A percentile compares a stretch with the other conserved stretches of the same genome.
Evolutionary conservation across 2,888 invertebrate genomes (phyloP).

Genomic region (Polymixis lichenea): DNA sequence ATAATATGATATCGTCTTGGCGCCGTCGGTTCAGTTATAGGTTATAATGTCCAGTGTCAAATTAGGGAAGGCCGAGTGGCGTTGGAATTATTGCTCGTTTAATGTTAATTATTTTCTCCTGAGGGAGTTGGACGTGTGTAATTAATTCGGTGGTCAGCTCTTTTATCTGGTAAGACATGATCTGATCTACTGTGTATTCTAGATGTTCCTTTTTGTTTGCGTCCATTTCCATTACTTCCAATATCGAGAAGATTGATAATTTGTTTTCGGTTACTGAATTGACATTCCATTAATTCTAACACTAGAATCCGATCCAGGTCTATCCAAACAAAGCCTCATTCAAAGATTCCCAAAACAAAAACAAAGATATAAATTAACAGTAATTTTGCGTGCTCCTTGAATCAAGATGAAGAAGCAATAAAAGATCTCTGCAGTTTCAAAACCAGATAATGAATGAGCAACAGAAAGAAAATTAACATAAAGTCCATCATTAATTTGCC

Average conservation of each 20-base stretch:
- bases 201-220: conserved; percentile 7
- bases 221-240: background rate
- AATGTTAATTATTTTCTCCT: conserved; percentile 71
- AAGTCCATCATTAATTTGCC: conserved; percentile 71
- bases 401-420: conserved; percentile 52
- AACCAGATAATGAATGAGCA: conserved; percentile 59
- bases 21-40: conserved; percentile 82
- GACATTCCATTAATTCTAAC: conserved; percentile 23
- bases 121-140: conserved; percentile 64
- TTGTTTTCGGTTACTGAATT: conserved; percentile 10
- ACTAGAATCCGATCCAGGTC: background rate
- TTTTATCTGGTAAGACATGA: conserved; percentile 53
- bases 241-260: conserved; percentile 10
- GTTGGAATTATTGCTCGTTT: conserved; percentile 73
- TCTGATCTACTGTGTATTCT: conserved; percentile 32
- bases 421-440: conserved; percentile 56
- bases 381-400: conserved; percentile 45
- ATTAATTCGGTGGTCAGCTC: conserved; percentile 59
- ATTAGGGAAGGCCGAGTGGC: conserved; percentile 70
- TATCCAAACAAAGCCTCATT: conserved; percentile 22
- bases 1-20: conserved; percentile 81
- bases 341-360: conserved; percentile 41
- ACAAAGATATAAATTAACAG: conserved; percentile 60
- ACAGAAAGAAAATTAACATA: conserved; percentile 62
- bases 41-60: conserved; percentile 80